A percentile compares a stretch with the other conserved stretches of the same genome.
phyloP scores from a whole-genome alignment of 2,797 vertebrate species.

The Anisognathus igniventris region DNA sequence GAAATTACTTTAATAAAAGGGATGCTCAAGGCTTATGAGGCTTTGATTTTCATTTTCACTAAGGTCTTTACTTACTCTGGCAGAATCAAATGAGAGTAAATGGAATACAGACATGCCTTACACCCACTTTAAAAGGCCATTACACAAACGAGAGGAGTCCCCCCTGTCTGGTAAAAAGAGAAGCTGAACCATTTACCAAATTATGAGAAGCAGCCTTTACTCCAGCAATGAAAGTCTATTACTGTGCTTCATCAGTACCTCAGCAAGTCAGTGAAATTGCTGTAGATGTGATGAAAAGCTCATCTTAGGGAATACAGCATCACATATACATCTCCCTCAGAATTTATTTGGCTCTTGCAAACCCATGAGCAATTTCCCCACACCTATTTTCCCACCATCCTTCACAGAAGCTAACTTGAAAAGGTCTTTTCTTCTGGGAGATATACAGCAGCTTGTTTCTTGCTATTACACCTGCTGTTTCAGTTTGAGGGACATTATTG shows the following conservation, averaged over 20 bases:
- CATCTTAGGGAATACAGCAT: not conserved
- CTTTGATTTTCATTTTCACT: constrained; percentile 35
- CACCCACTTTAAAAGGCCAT: not conserved
- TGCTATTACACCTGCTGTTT: not conserved
- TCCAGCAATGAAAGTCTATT: not conserved
- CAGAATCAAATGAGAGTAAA: not conserved
- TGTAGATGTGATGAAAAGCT: not conserved
- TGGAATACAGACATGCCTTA: not conserved
- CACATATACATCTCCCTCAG: not conserved
- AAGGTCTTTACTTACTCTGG: not conserved
- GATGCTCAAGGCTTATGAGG: not conserved
- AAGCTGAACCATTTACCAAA: not conserved
- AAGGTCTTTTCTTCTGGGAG: not conserved
- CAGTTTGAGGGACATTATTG: not conserved
- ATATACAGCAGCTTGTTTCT: not conserved
- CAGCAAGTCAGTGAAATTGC: not conserved
- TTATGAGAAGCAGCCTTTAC: not conserved
- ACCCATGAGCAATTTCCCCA: not conserved
- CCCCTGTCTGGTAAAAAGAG: not conserved
- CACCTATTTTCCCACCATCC: not conserved
- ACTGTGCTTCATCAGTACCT: not conserved
- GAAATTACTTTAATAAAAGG: constrained; percentile 1
- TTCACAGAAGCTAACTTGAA: not conserved
- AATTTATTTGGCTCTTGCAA: not conserved
- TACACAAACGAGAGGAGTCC: not conserved